phyloP scores from a whole-genome alignment of 2,113 vertebrate species.

The Laticauda laticaudata region DNA sequence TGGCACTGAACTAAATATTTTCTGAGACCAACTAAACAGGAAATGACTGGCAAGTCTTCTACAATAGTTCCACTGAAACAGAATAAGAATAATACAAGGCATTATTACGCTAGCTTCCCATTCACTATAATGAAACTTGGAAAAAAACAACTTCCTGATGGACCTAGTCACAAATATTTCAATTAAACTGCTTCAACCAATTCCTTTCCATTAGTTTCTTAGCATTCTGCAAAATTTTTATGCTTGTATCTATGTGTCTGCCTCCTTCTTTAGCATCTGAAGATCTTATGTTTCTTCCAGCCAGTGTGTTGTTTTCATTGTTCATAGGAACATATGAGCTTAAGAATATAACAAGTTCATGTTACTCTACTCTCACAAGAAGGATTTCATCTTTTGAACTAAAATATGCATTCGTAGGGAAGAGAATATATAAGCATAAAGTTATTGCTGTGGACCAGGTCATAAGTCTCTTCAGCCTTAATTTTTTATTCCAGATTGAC shows the following conservation, averaged over 20 bases:
- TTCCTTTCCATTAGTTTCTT: not conserved
- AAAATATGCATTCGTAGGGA: not conserved
- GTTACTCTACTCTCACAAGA: not conserved
- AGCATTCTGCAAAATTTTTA: not conserved
- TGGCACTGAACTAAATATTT: not conserved
- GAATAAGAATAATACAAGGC: not conserved
- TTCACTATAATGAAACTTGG: not conserved
- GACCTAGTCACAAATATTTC: not conserved
- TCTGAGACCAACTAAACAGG: not conserved
- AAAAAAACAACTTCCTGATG: not conserved
- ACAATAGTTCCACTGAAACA: not conserved
- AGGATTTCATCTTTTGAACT: not conserved
- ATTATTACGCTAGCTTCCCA: not conserved
- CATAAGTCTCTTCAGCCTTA: not conserved
- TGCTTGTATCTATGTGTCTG: not conserved
- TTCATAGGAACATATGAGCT: not conserved
- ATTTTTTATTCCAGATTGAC: not conserved
- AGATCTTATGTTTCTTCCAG: not conserved
- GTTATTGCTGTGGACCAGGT: not conserved
- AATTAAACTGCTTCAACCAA: not conserved
- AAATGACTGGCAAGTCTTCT: not conserved
- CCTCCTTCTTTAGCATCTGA: not conserved
- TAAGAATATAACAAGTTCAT: not conserved
- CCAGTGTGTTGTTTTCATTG: not conserved
- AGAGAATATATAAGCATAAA: not conserved